phyloP scores from a whole-genome alignment of 2,797 vertebrate species.

The Onychomys arenicola region DNA sequence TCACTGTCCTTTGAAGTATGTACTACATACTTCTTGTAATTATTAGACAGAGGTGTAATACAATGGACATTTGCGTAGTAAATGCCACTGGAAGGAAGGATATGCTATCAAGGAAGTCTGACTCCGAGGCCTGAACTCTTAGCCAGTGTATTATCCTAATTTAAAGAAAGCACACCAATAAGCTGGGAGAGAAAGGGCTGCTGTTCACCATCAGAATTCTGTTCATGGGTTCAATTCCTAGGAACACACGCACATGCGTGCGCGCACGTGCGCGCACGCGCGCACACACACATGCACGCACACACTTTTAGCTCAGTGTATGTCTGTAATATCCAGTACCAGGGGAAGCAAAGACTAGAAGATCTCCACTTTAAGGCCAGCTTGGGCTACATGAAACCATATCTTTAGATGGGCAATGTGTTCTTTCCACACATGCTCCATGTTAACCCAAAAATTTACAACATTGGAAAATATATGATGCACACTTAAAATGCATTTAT shows the following conservation, averaged over 20 bases:
- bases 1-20: slow-evolving; percentile 5
- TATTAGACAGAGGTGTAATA: slow-evolving; percentile 19
- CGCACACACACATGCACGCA: background rate
- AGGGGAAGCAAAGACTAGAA: background rate
- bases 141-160: background rate
- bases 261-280: background rate
- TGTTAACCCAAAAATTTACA: background rate
- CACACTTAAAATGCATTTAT: slow-evolving; percentile 21
- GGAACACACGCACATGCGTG: background rate
- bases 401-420: background rate
- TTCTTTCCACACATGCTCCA: background rate
- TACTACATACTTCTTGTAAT: slow-evolving; percentile 34
- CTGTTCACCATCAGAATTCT: background rate
- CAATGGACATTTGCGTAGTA: background rate
- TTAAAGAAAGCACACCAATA: background rate
- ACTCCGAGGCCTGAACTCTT: slow-evolving; percentile 18
- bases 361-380: background rate
- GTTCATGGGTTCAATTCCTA: background rate
- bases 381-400: background rate
- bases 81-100: background rate
- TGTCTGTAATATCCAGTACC: background rate
- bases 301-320: background rate
- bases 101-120: background rate
- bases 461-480: background rate
- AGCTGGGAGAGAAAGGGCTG: background rate